Conservation (phyloP, 2,797 vertebrate genomes). For the Atherinosoma microstoma region DNA sequence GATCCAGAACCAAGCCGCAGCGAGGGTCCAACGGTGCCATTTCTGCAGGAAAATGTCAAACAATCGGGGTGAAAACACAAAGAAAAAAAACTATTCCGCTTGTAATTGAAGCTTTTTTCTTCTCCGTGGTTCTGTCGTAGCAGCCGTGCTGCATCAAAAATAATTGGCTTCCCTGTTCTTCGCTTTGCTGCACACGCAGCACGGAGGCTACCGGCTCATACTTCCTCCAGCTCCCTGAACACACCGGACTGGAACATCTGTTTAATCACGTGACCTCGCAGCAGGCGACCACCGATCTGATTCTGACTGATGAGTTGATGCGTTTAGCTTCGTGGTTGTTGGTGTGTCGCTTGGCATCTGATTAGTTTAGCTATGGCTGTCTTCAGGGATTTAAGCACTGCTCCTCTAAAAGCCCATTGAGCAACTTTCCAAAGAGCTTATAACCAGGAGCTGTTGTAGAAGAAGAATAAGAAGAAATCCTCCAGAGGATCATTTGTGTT, state of each 20-base stretch:
- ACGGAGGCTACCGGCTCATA: slow-evolving; percentile 17
- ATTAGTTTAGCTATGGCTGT: too few species aligned
- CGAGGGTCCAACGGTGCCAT: slow-evolving; percentile 72
- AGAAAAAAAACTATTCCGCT: too few species aligned
- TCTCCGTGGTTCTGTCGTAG: slow-evolving; percentile 23
- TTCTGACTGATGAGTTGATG: not conserved
- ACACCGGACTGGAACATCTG: slow-evolving; percentile 6
- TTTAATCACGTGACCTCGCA: slow-evolving; percentile 6
- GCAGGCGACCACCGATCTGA: not conserved
- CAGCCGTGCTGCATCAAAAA: slow-evolving; percentile 45
- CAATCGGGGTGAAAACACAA: too few species aligned
- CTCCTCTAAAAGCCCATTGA: not conserved
- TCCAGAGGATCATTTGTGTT: too few species aligned
- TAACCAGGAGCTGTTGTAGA: too few species aligned
- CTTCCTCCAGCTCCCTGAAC: slow-evolving; percentile 11
- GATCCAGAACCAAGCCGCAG: slow-evolving; percentile 83
- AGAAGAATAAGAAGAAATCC: too few species aligned
- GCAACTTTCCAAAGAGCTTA: too few species aligned
- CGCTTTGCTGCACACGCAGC: slow-evolving; percentile 33
- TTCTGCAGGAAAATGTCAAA: slow-evolving; percentile 60
- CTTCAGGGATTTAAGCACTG: not conserved
- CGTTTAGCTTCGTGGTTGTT: not conserved
- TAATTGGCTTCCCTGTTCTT: slow-evolving; percentile 57
- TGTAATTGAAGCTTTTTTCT: too few species aligned
- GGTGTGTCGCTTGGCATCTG: too few species aligned